A percentile compares a stretch with the other conserved stretches of the same genome.
Evolutionary conservation across 1,140 invertebrate species (phyloP).

Genomic region (Trialeurodes vaporariorum): DNA sequence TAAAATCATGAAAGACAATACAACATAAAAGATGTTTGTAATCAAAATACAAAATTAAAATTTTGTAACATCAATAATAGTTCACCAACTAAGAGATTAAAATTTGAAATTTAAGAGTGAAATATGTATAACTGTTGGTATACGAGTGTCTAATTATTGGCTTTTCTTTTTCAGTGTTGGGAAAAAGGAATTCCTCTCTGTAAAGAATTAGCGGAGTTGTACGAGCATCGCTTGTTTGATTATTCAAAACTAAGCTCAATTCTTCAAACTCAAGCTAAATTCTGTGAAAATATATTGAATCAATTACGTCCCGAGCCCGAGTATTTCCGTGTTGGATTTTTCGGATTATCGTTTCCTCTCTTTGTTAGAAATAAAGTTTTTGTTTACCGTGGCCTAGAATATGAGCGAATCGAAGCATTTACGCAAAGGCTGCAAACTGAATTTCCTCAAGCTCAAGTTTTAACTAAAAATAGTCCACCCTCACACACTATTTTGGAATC

Average conservation of each 20-base stretch:
- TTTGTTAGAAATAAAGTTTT: conserved; percentile 95
- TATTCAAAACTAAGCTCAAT: conserved; percentile 78
- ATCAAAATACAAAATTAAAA: too few relatives aligned
- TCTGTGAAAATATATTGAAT: conserved; percentile 81
- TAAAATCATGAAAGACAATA: too few relatives aligned
- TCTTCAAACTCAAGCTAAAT: conserved; percentile 71
- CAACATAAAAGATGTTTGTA: too few relatives aligned
- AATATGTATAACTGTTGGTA: not conserved
- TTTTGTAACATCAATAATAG: too few relatives aligned
- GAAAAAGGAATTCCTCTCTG: conserved; percentile 88
- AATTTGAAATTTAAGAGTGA: too few relatives aligned
- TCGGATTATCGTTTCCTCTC: conserved; percentile 82
- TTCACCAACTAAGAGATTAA: too few relatives aligned
- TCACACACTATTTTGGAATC: conserved; percentile 73
- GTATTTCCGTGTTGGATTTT: conserved; percentile 95
- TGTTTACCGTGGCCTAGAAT: conserved; percentile 90
- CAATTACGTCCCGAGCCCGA: conserved; percentile 82
- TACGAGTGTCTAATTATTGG: not conserved
- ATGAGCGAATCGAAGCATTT: conserved; percentile 89
- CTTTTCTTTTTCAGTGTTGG: conserved; percentile 59
- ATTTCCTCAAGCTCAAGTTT: conserved; percentile 80
- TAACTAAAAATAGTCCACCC: conserved; percentile 83
- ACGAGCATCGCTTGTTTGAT: conserved; percentile 81
- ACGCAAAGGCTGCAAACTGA: conserved; percentile 85
- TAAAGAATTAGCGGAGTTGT: conserved; percentile 80